Conservation (phyloP, 2,797 vertebrate genomes). For the Sebastolobus altivelis region DNA sequence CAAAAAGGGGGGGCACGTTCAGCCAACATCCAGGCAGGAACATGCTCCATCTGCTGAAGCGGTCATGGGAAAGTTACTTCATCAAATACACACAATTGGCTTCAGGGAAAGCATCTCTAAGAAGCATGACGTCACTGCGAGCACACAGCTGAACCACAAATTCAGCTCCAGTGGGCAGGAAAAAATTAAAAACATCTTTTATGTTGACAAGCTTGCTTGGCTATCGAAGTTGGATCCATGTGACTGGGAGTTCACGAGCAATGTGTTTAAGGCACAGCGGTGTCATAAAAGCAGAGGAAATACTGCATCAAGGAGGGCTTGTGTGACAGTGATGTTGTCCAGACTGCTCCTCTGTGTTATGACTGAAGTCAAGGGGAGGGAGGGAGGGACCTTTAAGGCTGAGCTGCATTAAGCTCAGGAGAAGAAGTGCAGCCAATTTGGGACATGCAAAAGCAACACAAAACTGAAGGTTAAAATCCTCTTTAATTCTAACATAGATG, state of each 20-base stretch:
- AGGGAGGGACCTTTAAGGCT: constrained; percentile 32
- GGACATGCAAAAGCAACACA: constrained; percentile 26
- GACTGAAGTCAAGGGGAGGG: constrained; percentile 58
- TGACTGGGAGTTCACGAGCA: constrained; percentile 7
- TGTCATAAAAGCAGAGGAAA: constrained; percentile 72
- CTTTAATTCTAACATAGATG: background rate
- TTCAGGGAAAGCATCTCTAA: constrained; percentile 26
- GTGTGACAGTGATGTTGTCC: constrained; percentile 80
- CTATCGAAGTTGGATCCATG: constrained; percentile 22
- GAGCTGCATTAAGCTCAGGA: constrained; percentile 32
- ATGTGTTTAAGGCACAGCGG: constrained; percentile 54
- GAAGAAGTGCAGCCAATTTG: constrained; percentile 38
- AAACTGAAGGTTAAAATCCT: background rate
- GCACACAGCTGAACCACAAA: constrained; percentile 14
- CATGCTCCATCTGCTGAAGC: constrained; percentile 22
- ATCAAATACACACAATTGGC: constrained; percentile 14
- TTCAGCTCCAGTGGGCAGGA: constrained; percentile 28
- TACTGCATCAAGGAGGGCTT: constrained; percentile 57
- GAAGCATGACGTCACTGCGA: constrained; percentile 49
- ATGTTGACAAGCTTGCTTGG: background rate
- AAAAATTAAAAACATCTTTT: constrained; percentile 27
- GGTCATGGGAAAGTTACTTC: constrained; percentile 19
- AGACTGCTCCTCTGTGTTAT: constrained; percentile 65
- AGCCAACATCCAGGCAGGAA: constrained; percentile 10
- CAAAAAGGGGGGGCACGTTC: constrained; percentile 25